phyloP scores from a whole-genome alignment of 2,113 vertebrate species.

The Galemys pyrenaicus region DNA sequence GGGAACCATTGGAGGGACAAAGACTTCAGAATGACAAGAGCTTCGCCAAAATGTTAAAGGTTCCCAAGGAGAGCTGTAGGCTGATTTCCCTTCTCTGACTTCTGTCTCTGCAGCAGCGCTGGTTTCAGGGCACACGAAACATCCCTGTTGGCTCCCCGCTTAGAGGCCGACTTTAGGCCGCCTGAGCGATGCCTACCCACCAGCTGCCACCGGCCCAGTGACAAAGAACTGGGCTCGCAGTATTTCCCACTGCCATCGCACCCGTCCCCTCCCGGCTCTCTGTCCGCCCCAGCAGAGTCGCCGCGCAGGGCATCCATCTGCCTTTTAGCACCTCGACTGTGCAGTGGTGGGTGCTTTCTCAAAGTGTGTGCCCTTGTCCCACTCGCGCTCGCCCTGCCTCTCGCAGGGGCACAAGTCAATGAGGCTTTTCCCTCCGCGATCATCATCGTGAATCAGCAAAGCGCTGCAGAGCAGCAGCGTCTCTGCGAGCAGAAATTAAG shows the following conservation, averaged over 20 bases:
- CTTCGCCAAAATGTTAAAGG: conserved; percentile 47
- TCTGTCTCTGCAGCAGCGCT: background rate
- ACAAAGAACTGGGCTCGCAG: background rate
- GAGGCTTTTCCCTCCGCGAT: conserved; percentile 81
- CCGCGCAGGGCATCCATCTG: conserved; percentile 8
- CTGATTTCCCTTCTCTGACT: conserved; percentile 43
- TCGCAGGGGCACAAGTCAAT: conserved; percentile 82
- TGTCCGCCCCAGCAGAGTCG: background rate
- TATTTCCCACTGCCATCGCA: background rate
- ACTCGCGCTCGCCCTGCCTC: conserved; percentile 39
- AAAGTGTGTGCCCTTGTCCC: conserved; percentile 55
- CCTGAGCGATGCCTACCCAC: conserved; percentile 62
- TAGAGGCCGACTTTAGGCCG: conserved; percentile 15
- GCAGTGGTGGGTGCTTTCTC: conserved; percentile 57
- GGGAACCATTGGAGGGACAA: conserved; percentile 43
- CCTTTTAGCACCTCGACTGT: conserved; percentile 57
- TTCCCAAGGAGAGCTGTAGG: conserved; percentile 21
- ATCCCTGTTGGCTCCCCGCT: background rate
- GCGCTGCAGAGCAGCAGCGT: conserved; percentile 77
- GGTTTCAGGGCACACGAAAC: background rate
- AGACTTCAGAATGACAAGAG: conserved; percentile 49
- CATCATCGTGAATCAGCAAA: conserved; percentile 87
- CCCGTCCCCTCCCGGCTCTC: background rate
- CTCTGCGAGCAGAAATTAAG: conserved; percentile 67
- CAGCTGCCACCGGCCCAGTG: conserved; percentile 18